Evolutionary conservation across 2,888 invertebrate genomes (phyloP).

Genomic region (Cataglyphis cursor): DNA sequence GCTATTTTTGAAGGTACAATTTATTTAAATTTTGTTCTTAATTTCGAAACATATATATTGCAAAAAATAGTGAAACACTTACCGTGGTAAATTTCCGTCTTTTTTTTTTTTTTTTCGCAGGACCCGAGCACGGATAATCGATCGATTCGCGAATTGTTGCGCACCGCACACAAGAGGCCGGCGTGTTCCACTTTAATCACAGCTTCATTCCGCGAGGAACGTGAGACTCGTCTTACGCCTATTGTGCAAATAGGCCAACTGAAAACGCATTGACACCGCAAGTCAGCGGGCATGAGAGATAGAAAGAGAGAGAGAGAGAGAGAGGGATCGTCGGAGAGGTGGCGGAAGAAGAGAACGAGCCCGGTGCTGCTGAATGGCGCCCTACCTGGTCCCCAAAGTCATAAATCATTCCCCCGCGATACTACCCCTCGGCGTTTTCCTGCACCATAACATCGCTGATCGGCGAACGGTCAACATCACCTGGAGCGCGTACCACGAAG

Average conservation of each 20-base stretch:
- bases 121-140: not conserved
- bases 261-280: constrained; percentile 76
- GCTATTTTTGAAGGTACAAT: not conserved
- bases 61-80: not conserved
- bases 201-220: constrained; percentile 2
- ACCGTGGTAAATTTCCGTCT: not conserved
- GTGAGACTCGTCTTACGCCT: constrained; percentile 61
- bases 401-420: constrained; percentile 86
- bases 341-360: constrained; percentile 73
- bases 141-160: not conserved
- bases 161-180: constrained; percentile 1
- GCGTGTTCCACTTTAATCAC: constrained; percentile 15
- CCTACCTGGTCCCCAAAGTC: constrained; percentile 84
- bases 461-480: constrained; percentile 84
- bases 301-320: constrained; percentile 38
- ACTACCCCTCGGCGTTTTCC: constrained; percentile 81
- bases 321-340: constrained; percentile 65
- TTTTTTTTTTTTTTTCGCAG: not conserved
- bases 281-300: constrained; percentile 53
- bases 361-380: constrained; percentile 80
- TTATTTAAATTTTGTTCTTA: not conserved
- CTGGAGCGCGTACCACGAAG: constrained; percentile 77
- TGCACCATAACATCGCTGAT: constrained; percentile 80
- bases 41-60: not conserved
- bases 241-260: constrained; percentile 75